These are phyloP conservation scores for Alectoris magna DNA, from an alignment of 2,797 vertebrate species.

Conservation along the genomic window DNA sequence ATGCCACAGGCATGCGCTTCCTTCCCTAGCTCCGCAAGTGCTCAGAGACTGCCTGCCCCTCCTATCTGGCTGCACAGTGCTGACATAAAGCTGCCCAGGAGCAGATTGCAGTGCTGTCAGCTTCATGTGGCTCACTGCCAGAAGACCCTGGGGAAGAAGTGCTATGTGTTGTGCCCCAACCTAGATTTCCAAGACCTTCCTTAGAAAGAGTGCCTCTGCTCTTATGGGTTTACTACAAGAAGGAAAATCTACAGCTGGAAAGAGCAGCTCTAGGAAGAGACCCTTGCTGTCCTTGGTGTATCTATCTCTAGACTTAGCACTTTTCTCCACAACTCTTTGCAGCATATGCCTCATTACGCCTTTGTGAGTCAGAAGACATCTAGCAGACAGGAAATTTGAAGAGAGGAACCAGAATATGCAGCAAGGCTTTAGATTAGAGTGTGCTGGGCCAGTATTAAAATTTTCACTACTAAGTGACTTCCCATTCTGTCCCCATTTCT, in stretches of 20 bases:
- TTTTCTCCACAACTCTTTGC: background rate
- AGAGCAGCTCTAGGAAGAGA: background rate
- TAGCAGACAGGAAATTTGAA: background rate
- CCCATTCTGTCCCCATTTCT: background rate
- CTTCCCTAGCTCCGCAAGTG: background rate
- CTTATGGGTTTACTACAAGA: background rate
- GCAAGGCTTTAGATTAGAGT: background rate
- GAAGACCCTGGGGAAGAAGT: background rate
- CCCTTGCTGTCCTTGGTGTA: background rate
- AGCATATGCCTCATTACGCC: background rate
- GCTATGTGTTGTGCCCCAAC: background rate
- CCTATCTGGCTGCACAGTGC: fast-evolving
- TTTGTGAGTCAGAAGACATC: background rate
- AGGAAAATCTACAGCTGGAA: background rate
- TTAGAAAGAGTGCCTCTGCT: background rate
- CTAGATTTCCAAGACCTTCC: background rate
- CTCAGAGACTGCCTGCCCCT: background rate
- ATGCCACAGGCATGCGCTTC: background rate
- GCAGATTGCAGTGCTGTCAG: fast-evolving
- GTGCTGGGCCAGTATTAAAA: background rate
- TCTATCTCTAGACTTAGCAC: background rate
- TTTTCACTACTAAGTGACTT: background rate
- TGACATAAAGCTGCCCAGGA: background rate
- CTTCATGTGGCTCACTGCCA: background rate
- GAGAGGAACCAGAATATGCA: background rate